phyloP scores from a whole-genome alignment of 1,140 invertebrate genomes.

The Chironomus tepperi region DNA sequence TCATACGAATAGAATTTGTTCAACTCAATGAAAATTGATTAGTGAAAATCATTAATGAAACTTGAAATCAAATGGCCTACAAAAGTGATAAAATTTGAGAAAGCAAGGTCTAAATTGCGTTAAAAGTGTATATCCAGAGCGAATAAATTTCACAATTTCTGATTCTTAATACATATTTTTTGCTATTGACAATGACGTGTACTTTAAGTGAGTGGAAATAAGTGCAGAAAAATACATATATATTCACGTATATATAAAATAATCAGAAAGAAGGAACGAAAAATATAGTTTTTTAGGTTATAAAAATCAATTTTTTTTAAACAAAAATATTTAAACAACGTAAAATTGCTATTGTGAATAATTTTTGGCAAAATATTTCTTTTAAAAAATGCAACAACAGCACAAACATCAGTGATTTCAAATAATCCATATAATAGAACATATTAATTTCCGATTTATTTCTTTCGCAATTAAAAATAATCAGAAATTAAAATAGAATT shows the following conservation, averaged over 20 bases:
- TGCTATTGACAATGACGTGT: background rate
- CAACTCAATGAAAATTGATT: background rate
- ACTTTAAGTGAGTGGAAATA: conserved; percentile 12
- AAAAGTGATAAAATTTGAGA: conserved; percentile 17
- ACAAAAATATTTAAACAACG: background rate
- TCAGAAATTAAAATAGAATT: background rate
- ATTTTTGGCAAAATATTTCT: no score
- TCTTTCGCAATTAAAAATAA: background rate
- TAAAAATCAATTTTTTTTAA: conserved; percentile 8
- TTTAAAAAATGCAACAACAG: no score
- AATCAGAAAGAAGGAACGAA: background rate
- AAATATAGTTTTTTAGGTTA: background rate
- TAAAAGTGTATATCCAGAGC: background rate
- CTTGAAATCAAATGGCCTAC: background rate
- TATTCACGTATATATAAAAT: background rate
- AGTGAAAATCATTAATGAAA: conserved; percentile 22
- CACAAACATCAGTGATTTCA: no score
- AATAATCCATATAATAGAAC: background rate
- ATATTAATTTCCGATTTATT: background rate
- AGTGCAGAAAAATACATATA: conserved; percentile 12
- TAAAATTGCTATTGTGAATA: background rate
- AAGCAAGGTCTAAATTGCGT: background rate
- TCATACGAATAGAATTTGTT: background rate
- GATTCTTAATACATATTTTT: background rate
- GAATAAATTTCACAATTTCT: background rate